Evolutionary conservation across 2,888 invertebrate species (phyloP).

Genomic region (Aporophyla nigra): DNA sequence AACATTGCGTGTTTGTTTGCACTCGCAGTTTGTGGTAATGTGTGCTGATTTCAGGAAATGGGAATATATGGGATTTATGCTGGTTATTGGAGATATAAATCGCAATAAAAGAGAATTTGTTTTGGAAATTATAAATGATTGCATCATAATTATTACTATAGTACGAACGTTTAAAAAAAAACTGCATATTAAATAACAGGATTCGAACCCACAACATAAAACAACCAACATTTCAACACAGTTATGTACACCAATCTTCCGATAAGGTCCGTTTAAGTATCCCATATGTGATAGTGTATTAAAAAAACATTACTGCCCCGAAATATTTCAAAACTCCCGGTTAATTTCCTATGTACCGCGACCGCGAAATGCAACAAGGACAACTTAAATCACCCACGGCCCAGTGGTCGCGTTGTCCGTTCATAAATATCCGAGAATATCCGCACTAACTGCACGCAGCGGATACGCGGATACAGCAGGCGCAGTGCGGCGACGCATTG

Average conservation of each 20-base stretch:
- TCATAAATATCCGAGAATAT: constrained; percentile 68
- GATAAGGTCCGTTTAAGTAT: neutral
- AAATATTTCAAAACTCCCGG: constrained; percentile 32
- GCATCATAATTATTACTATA: neutral
- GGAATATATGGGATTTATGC: neutral
- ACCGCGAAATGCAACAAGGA: constrained; percentile 59
- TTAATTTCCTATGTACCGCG: constrained; percentile 38
- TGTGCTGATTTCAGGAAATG: constrained; percentile 12
- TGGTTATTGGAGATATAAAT: neutral
- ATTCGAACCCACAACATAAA: neutral
- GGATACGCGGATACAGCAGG: constrained; percentile 57
- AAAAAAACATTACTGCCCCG: constrained; percentile 10
- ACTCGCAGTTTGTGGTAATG: constrained; percentile 10
- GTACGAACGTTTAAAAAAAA: neutral
- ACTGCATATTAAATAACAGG: no score
- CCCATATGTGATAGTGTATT: neutral
- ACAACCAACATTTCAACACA: neutral
- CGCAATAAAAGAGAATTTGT: neutral
- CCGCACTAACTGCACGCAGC: constrained; percentile 65
- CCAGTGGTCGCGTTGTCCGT: constrained; percentile 63
- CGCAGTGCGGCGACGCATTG: constrained; percentile 78
- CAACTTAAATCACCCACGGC: constrained; percentile 66
- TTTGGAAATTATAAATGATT: neutral
- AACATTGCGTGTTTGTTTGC: constrained; percentile 36
- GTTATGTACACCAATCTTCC: no score